Evolutionary conservation across 2,888 invertebrate species (phyloP), one percentile per base, ranked within the genome.

Genomic region (Nomada ferruginata): DNA sequence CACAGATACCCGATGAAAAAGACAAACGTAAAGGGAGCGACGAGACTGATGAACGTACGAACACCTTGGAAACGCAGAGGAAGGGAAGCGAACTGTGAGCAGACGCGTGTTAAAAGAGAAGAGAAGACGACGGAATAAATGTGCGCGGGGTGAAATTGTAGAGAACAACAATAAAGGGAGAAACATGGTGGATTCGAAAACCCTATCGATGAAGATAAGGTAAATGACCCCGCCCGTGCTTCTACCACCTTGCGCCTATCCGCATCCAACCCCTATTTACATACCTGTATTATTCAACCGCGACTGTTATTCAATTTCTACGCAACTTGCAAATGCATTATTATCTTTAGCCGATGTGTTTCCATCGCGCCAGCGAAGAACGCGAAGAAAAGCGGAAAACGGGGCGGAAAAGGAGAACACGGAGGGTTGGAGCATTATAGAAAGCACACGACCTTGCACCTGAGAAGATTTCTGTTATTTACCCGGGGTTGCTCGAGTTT

Each of bases 201-300:
- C 65, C 61, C 69, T 74, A 75, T 64, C 72, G 83, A 59, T 53
- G 70, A 64, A 83, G 78, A 82, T 77, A 78, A 71, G 82, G 92
- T 92, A 91, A 92, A 92, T 92, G 91, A 91, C 90, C 89, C 90
- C 85, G 89, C 89, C 90, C 90, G 86, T 87, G 84, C 85, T 79
- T 76, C 85, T 76, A 74, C 76, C 86, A 65, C 64, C 83, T 79
- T 79, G 65, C 60, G 50, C 77, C 83, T 65, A 81, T 65, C 79
- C 77, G 63, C 76, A 55, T 57, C 86, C 85, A 80, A 75, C 83
- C 85, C 86, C 83, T 91, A 92, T 93, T 92, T 93, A 91, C 92
- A 92, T 93, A 92, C 90, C 92, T 92, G 87, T 92, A 92, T 92
- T 93, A 92, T 92, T 92, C 92, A 92, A 91, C 87, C 90, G 85